A percentile compares a stretch with the other conserved stretches of the same genome.
These are phyloP conservation scores for Jacana jacana DNA, from an alignment of 2,113 vertebrate genomes.

Conservation along the genomic window DNA sequence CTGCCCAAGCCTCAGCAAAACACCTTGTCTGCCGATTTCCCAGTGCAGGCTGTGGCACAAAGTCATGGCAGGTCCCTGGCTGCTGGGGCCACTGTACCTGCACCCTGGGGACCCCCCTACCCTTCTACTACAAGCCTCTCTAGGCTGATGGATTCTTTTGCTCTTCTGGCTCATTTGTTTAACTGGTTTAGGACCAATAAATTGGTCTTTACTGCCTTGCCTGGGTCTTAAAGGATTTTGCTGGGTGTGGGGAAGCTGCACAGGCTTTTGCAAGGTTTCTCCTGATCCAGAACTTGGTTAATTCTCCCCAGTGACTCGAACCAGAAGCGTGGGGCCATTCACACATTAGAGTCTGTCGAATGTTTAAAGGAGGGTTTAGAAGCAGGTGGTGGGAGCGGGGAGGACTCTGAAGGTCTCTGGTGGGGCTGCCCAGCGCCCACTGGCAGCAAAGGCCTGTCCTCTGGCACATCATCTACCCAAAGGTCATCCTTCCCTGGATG, in stretches of 20 bases:
- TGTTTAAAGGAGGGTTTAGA: neutral
- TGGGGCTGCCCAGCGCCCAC: neutral
- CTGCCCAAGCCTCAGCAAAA: neutral
- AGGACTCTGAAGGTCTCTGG: neutral
- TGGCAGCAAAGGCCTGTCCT: neutral
- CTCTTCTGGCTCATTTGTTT: neutral
- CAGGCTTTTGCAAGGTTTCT: neutral
- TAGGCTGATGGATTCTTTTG: neutral
- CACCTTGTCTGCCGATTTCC: neutral
- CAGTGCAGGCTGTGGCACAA: neutral
- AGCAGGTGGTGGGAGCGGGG: rapidly evolving
- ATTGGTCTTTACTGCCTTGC: neutral
- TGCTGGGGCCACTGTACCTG: neutral
- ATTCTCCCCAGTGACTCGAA: rapidly evolving
- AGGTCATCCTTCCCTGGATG: neutral
- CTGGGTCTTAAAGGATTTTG: neutral
- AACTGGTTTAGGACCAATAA: neutral
- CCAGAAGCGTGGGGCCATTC: neutral
- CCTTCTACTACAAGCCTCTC: neutral
- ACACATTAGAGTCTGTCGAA: neutral
- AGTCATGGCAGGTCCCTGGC: rapidly evolving
- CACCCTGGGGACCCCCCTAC: rapidly evolving
- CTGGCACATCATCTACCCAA: rapidly evolving
- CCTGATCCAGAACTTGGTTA: neutral
- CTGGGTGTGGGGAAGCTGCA: neutral